A percentile compares a stretch with the other conserved stretches of the same genome.
Evolutionary conservation across 2,113 vertebrate genomes (phyloP).

Genomic region (Spea bombifrons): DNA sequence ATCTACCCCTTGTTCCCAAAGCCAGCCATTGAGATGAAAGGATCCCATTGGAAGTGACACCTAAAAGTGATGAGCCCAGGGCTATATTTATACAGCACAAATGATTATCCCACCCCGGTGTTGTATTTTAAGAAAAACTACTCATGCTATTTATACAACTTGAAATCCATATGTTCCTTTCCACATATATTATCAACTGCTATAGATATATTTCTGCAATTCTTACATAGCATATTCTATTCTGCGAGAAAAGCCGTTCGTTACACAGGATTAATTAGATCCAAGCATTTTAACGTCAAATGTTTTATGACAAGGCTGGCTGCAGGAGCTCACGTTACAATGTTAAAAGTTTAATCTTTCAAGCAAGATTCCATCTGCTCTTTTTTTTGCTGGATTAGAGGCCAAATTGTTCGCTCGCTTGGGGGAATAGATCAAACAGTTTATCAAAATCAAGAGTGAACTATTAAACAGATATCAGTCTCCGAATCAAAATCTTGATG

Average conservation of each 20-base stretch:
- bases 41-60: too few relatives aligned
- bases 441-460: constrained; percentile 14
- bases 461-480: constrained; percentile 15
- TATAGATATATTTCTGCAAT: constrained; percentile 1
- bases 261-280: constrained; percentile 27
- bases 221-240: neutral
- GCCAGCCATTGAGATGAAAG: too few relatives aligned
- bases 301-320: constrained; percentile 17
- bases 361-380: neutral
- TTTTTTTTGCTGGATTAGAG: neutral
- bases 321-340: constrained; percentile 15
- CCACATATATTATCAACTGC: neutral
- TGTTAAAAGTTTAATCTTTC: constrained; percentile 34
- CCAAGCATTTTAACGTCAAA: constrained; percentile 6
- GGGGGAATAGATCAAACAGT: constrained; percentile 5
- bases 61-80: too few relatives aligned
- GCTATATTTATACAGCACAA: too few relatives aligned
- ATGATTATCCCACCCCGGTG: too few relatives aligned
- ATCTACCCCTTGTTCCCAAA: too few relatives aligned
- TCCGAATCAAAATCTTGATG: neutral
- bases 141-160: neutral
- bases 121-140: too few relatives aligned
- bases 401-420: neutral
- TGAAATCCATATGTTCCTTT: neutral
- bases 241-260: constrained; percentile 6